Evolutionary conservation across 2,888 invertebrate genomes (phyloP).

Genomic region (Melanargia galathea): DNA sequence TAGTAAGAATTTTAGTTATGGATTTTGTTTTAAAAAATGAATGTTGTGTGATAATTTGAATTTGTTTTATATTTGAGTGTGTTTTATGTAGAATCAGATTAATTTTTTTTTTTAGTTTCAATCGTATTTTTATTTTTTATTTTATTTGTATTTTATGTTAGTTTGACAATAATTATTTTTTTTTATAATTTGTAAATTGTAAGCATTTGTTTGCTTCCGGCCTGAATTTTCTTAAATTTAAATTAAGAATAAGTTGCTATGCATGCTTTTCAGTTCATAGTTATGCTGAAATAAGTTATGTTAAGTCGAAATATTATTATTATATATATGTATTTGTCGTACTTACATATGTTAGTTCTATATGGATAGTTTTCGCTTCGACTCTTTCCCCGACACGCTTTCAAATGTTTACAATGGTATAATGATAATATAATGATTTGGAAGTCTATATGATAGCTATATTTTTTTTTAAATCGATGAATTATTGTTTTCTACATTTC

Average conservation of each 20-base stretch:
- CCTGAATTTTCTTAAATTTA: slow-evolving; percentile 57
- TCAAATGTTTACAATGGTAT: slow-evolving; percentile 81
- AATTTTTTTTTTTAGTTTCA: slow-evolving; percentile 23
- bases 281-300: slow-evolving; percentile 69
- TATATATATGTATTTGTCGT: slow-evolving; percentile 78
- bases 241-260: slow-evolving; percentile 67
- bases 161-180: slow-evolving; percentile 53
- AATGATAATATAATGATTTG: slow-evolving; percentile 57
- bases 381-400: slow-evolving; percentile 77
- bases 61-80: slow-evolving; percentile 54
- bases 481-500: neutral
- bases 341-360: slow-evolving; percentile 77
- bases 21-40: slow-evolving; percentile 25
- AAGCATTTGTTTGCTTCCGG: slow-evolving; percentile 82
- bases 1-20: slow-evolving; percentile 24
- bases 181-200: slow-evolving; percentile 77
- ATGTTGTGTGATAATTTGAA: slow-evolving; percentile 56
- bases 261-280: slow-evolving; percentile 82
- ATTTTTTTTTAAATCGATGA: neutral
- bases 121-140: slow-evolving; percentile 48
- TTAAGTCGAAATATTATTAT: slow-evolving; percentile 52
- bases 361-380: slow-evolving; percentile 62
- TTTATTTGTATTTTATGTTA: slow-evolving; percentile 46
- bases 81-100: slow-evolving; percentile 46
- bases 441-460: slow-evolving; percentile 64